phyloP scores from a whole-genome alignment of 2,797 vertebrate species.

The Leptoclinus maculatus region DNA sequence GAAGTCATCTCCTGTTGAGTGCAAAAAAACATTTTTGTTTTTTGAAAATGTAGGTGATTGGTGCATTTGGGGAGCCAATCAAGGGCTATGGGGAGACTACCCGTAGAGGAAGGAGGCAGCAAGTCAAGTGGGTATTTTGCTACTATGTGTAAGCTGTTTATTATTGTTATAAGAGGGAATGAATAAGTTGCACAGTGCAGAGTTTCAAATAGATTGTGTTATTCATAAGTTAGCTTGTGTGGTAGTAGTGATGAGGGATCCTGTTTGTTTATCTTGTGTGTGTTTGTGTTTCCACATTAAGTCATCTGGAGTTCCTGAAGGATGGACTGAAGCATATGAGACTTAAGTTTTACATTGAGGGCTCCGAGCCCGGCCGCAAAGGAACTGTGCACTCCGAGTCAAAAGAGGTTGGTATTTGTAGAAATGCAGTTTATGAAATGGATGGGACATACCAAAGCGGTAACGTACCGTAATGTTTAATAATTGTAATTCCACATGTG shows the following conservation, averaged over 20 bases:
- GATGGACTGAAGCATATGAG: constrained; percentile 90
- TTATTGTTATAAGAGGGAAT: background rate
- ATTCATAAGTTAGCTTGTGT: background rate
- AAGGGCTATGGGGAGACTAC: constrained; percentile 94
- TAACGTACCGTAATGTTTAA: background rate
- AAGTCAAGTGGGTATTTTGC: constrained; percentile 87
- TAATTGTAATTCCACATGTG: background rate
- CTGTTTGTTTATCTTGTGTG: background rate
- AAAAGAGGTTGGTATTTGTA: constrained; percentile 84
- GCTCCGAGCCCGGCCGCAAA: constrained; percentile 89
- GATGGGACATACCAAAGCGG: background rate
- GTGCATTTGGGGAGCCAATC: constrained; percentile 92
- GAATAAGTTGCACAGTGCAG: background rate
- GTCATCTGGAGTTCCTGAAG: constrained; percentile 90
- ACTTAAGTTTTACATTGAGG: constrained; percentile 96
- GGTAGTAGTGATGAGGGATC: background rate
- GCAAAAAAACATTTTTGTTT: background rate
- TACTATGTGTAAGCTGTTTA: background rate
- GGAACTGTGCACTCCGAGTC: constrained; percentile 94
- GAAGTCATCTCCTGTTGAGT: background rate
- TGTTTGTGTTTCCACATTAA: constrained; percentile 59
- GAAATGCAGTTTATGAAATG: background rate
- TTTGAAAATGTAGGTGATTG: constrained; percentile 85
- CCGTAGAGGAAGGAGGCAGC: constrained; percentile 91
- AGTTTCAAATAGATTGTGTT: background rate